Conservation (phyloP, 1,140 invertebrate species). For the Lucilia sericata region DNA sequence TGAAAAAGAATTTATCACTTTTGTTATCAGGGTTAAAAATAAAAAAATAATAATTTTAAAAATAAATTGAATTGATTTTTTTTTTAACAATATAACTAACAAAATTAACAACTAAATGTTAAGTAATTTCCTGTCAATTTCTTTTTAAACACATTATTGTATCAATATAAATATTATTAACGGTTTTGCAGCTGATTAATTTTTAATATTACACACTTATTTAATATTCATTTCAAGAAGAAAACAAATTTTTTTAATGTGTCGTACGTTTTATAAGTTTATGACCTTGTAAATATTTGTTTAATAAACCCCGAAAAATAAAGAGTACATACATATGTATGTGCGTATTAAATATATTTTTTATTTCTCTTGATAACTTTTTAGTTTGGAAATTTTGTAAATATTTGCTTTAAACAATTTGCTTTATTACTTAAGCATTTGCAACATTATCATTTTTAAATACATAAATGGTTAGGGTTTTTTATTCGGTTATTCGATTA, state of each 20-base stretch:
- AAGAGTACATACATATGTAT: no score
- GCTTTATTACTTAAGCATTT: background rate
- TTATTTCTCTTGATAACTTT: background rate
- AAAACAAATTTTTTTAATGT: background rate
- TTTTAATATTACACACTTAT: background rate
- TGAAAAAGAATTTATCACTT: no score
- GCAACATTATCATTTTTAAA: background rate
- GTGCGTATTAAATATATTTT: background rate
- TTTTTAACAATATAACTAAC: no score
- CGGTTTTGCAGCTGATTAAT: background rate
- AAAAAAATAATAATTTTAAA: no score
- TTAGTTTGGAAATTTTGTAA: background rate
- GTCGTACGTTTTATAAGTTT: background rate
- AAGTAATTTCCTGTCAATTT: background rate
- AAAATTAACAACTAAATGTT: slow-evolving; percentile 8
- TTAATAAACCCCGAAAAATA: background rate
- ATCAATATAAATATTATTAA: background rate
- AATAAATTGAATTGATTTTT: no score
- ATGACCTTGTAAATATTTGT: background rate
- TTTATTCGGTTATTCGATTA: background rate
- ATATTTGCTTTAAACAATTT: background rate
- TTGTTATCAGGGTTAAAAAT: no score
- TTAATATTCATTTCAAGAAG: background rate
- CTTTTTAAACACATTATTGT: background rate
- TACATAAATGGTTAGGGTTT: no score